Conservation (phyloP, 2,797 vertebrate species). For the Scarus forsteni region DNA sequence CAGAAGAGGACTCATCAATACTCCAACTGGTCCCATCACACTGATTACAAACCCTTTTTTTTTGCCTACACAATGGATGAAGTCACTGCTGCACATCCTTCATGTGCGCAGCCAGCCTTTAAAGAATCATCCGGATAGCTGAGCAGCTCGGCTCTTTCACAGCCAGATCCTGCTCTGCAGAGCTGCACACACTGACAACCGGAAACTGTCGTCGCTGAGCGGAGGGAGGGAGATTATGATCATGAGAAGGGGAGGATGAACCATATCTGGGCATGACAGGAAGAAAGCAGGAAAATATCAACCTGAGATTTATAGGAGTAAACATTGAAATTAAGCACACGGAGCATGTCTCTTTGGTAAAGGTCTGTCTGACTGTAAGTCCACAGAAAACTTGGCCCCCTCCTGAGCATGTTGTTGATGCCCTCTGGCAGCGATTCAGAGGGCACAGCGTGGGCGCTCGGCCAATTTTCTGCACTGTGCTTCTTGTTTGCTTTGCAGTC, state of each 20-base stretch:
- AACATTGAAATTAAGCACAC: neutral
- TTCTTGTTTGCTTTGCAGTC: constrained; percentile 67
- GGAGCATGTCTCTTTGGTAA: neutral
- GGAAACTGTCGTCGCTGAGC: constrained; percentile 1
- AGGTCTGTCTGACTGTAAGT: constrained; percentile 21
- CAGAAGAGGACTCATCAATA: constrained; percentile 22
- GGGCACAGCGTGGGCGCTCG: constrained; percentile 62
- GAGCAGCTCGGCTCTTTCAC: neutral
- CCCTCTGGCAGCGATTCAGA: constrained; percentile 63
- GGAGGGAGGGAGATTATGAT: neutral
- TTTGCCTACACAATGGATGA: constrained; percentile 3
- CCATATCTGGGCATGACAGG: neutral
- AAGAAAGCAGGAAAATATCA: neutral
- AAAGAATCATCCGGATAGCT: constrained; percentile 4
- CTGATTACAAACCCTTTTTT: constrained; percentile 31
- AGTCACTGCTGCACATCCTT: constrained; percentile 16
- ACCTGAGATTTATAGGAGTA: neutral
- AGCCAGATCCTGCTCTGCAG: neutral
- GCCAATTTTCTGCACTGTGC: constrained; percentile 65
- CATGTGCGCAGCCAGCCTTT: neutral
- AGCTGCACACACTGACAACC: constrained; percentile 7
- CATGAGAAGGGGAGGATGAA: neutral
- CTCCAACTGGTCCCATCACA: constrained; percentile 26
- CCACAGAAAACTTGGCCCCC: constrained; percentile 37
- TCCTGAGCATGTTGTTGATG: constrained; percentile 48